Base-by-base conservation (phyloP, 2,797 vertebrate species). In the Hephaestus fuliginosus region DNA sequence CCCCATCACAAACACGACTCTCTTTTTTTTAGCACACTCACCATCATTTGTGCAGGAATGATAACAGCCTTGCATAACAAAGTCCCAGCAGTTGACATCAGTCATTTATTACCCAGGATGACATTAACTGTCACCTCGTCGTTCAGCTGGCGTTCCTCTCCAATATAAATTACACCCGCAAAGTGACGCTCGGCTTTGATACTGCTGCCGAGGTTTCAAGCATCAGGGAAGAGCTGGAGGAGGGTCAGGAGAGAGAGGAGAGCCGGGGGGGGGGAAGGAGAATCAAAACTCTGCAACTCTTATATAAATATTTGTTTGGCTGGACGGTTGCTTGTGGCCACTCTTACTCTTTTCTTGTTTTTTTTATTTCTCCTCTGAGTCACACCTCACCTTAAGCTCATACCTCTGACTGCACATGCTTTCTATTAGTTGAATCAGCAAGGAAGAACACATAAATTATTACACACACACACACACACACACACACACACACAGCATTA, bases 341-440 rank as follows among this genome's bases (percentile, higher is more conserved):
- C 22, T 72, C 22, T 1, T 20, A 12, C 61, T 56, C 28, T 53
- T 48, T 68, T n/a, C 75, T 76, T 22, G 36, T 57, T 39, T 67
- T 33, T 30, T 86, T 74, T 81, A 74, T 64, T 82, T 80, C 52
- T 70, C 62, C 60, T 55, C 17, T 65, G 63, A 85, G 76, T 90
- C 76, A 74, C 86, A 80, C 22, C 57, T 89, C 68, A 70, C 55
- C 81, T 72, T 74, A 75, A 86, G 36, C 55, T 76, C 77, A 56
- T 44, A 71, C 74, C 18, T 57, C 69, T 9, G 36, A 28, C 76
- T 68, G 63, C 88, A 89, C 84, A 85, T 93, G 91, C 72, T 91
- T 92, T 84, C 74, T 78, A 80, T 93, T 90, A 90, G 80, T 70
- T 70, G 75, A 81, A 82, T 82, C 66, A 80, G 80, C 70, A 79